Percentiles rank a stretch among this genome's conserved stretches.
These are phyloP conservation scores for Thinocorus orbignyianus DNA, from an alignment of 2,113 vertebrate genomes.

Conservation along the genomic window DNA sequence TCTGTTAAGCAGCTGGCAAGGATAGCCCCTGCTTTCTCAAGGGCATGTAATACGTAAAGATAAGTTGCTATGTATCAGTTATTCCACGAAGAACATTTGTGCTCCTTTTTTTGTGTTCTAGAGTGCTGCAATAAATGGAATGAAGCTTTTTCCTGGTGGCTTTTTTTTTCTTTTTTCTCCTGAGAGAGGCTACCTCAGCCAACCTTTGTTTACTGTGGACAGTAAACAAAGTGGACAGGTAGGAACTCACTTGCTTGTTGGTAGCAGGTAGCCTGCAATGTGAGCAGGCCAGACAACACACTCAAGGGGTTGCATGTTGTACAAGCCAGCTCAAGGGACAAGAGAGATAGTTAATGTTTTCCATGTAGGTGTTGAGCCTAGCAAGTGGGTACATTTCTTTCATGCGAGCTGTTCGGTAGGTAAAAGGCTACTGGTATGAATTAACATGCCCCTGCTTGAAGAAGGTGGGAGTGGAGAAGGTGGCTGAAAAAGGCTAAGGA, in stretches of 20 bases:
- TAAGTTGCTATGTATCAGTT: neutral
- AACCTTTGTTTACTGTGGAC: neutral
- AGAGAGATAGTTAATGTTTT: neutral
- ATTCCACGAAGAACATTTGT: neutral
- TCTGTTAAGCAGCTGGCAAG: neutral
- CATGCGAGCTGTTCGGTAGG: neutral
- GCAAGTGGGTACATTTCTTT: neutral
- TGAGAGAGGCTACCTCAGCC: neutral
- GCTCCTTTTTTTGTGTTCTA: neutral
- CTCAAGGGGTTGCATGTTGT: neutral
- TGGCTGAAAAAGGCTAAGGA: neutral
- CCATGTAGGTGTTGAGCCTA: neutral
- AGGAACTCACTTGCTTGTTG: neutral
- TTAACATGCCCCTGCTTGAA: neutral
- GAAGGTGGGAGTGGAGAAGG: neutral
- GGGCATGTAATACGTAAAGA: neutral
- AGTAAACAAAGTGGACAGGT: neutral
- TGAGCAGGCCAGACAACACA: neutral
- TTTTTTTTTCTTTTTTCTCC: no score
- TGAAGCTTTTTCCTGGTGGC: neutral
- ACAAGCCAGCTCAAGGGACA: neutral
- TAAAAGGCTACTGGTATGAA: neutral
- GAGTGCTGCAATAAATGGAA: conserved; percentile 10
- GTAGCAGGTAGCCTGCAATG: neutral
- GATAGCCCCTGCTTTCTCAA: neutral